phyloP scores from a whole-genome alignment of 92 coral and sea anemone species.

The Plumapathes pennacea region DNA sequence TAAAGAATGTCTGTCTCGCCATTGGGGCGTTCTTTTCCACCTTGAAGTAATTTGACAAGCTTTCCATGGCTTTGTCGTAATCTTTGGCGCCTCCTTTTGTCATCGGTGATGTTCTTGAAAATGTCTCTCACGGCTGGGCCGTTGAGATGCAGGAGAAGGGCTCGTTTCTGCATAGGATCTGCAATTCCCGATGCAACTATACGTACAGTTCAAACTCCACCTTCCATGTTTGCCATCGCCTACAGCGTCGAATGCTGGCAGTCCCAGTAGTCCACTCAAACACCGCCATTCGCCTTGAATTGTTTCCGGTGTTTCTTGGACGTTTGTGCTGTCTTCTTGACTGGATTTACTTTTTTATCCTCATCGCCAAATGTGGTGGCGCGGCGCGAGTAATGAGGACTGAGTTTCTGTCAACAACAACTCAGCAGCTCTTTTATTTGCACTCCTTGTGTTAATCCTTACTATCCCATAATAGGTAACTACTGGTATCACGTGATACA shows the following conservation, averaged over 20 bases:
- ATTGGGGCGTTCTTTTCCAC: slow-evolving; percentile 29
- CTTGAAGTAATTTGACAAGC: slow-evolving; percentile 22
- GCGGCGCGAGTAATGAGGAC: no score
- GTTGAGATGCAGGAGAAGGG: slow-evolving; percentile 45
- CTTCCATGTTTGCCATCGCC: slow-evolving; percentile 52
- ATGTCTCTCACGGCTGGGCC: slow-evolving; percentile 34
- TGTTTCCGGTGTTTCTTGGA: no score
- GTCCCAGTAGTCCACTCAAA: slow-evolving; percentile 45
- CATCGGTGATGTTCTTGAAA: slow-evolving; percentile 1
- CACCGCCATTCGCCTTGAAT: no score
- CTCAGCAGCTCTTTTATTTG: no score
- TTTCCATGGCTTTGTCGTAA: slow-evolving; percentile 39
- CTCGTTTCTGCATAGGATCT: slow-evolving; percentile 28
- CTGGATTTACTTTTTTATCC: slow-evolving; percentile 1
- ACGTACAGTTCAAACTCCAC: slow-evolving; percentile 39
- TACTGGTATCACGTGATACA: no score
- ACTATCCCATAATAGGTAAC: no score
- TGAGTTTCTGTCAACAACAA: no score
- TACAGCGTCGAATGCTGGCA: slow-evolving; percentile 41
- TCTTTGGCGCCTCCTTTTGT: slow-evolving; percentile 25
- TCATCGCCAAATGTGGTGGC: slow-evolving; percentile 17
- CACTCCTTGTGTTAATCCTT: no score
- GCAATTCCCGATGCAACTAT: slow-evolving; percentile 2
- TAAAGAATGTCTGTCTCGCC: slow-evolving; percentile 29
- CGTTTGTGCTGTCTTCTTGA: no score